A percentile compares a stretch with the other conserved stretches of the same genome.
Conservation (phyloP, 1,140 invertebrate genomes). For the Bombus waltoni region DNA sequence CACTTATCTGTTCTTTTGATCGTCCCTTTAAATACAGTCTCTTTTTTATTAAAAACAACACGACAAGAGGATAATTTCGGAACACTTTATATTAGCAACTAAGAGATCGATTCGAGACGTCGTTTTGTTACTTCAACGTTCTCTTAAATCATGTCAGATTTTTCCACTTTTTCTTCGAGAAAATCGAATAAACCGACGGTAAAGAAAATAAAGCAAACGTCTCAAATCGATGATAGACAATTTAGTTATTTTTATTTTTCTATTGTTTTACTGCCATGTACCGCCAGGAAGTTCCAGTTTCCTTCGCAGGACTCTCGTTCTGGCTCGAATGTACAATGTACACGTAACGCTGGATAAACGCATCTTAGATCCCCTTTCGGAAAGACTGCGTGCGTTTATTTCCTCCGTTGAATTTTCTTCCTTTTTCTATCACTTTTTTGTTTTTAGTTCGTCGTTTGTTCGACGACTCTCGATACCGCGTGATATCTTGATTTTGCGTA, state of each 20-base stretch:
- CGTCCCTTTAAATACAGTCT: not conserved
- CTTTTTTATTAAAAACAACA: not conserved
- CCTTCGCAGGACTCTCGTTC: constrained; percentile 13
- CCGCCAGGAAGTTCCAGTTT: constrained; percentile 25
- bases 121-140: not conserved
- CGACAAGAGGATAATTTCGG: constrained; percentile 20
- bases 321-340: constrained; percentile 1
- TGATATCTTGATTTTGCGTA: not conserved
- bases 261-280: constrained; percentile 19
- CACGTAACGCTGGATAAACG: constrained; percentile 19
- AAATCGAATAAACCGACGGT: not conserved
- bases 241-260: constrained; percentile 61
- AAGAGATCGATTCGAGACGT: constrained; percentile 33
- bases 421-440: not conserved
- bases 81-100: constrained; percentile 27
- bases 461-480: not conserved
- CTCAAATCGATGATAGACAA: constrained; percentile 32
- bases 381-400: constrained; percentile 37
- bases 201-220: not conserved
- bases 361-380: not conserved
- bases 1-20: not conserved
- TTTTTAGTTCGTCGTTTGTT: not conserved
- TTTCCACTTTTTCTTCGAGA: not conserved
- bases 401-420: not conserved
- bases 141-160: not conserved